Base-by-base conservation (phyloP, 2,797 vertebrate genomes). In the Artibeus jamaicensis region DNA sequence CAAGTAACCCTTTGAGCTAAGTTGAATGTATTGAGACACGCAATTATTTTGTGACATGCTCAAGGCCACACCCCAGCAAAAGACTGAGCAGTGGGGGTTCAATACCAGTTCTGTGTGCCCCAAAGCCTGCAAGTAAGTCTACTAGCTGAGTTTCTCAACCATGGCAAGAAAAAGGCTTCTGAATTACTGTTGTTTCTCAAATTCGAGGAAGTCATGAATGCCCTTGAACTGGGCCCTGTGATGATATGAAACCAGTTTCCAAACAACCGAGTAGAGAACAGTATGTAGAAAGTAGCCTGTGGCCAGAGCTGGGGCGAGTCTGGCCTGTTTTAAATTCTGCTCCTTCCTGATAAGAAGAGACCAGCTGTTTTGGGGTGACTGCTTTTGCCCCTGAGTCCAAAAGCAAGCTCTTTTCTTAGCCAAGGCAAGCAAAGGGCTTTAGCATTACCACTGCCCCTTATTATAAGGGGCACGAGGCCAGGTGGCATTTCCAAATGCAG, bases 171-270 rank as follows among this genome's bases (percentile, higher is more conserved):
- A 87, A 94, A 32, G 6, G 1, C 39, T 76, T 88, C 48, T 50
- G 32, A 26, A n/a, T 90, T 87, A 50, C n/a, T 32, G 5, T 16
- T 87, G 15, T 39, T 76, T 29, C 14, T 93, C 50, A 68, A 21
- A 59, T 82, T 88, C 16, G 78, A 86, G 74, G 78, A 94, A 96
- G 82, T 85, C 57, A 44, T 42, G 87, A 59, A 68, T 32, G 14
- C 22, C 21, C 77, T 93, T 0, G 1, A 90, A 26, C 16, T 55
- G 68, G 55, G 44, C n/a, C 57, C 53, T 62, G 48, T 29, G 73
- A 55, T 24, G 70, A 53, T 82, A 9, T 39, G 76, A 97, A 88
- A 76, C 44, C 67, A 42, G 5, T 74, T 86, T 93, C 29, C 42
- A 92, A 78, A 44, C 59, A n/a, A 7, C 11, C 3, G 44, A 84